Conservation (phyloP, 2,113 vertebrate species). For the Platichthys stellatus region DNA sequence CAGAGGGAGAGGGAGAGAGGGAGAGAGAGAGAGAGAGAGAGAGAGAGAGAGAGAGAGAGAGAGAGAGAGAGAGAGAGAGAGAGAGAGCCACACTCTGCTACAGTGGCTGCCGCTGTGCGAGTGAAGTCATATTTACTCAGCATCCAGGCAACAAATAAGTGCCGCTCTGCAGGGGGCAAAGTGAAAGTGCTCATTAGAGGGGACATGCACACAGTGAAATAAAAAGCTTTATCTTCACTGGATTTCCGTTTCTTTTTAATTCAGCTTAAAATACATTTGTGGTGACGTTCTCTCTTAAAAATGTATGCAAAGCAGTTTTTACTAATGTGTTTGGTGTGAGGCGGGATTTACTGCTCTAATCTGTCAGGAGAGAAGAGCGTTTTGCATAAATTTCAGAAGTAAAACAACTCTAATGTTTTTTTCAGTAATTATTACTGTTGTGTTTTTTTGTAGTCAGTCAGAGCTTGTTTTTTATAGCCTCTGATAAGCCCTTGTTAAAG, state of each 20-base stretch:
- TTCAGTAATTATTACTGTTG: too few species aligned
- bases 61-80: background rate
- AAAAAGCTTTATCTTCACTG: background rate
- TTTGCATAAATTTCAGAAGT: slow-evolving; percentile 29
- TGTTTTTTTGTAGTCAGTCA: background rate
- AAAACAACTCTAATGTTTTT: slow-evolving; percentile 1
- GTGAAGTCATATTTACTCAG: slow-evolving; percentile 42
- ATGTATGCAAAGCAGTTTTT: slow-evolving; percentile 23
- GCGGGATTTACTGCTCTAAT: slow-evolving; percentile 9
- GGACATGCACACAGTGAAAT: slow-evolving; percentile 1
- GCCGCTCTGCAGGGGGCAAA: slow-evolving; percentile 4
- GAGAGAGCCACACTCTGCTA: background rate
- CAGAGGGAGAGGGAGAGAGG: background rate
- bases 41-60: background rate
- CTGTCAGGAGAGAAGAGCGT: slow-evolving; percentile 14
- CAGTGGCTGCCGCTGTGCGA: slow-evolving; percentile 23
- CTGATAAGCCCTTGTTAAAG: background rate
- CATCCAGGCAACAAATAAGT: slow-evolving; percentile 25
- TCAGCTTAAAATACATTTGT: slow-evolving; percentile 1
- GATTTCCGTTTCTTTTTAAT: background rate
- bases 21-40: background rate
- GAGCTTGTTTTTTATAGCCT: background rate
- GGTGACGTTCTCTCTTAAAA: background rate
- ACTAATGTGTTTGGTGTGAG: background rate
- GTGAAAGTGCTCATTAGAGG: slow-evolving; percentile 43